Conservation (phyloP, 2,797 vertebrate species). For the Macroramphosus scolopax region DNA sequence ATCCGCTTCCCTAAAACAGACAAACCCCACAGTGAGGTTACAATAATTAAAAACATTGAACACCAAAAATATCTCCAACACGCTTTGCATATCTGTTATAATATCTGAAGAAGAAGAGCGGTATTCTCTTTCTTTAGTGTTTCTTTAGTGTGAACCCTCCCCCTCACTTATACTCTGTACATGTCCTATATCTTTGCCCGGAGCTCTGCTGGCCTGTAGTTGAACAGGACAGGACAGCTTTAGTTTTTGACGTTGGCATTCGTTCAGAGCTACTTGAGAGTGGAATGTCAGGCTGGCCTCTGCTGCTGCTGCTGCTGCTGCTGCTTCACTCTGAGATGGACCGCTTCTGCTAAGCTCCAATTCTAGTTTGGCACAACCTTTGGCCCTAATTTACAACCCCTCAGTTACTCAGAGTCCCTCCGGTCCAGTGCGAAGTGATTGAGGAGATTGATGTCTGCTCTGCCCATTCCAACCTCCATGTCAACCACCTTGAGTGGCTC, state of each 20-base stretch:
- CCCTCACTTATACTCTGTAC: not conserved
- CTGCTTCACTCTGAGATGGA: slow-evolving; percentile 7
- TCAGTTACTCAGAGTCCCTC: slow-evolving; percentile 24
- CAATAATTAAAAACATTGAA: no score
- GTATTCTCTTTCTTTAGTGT: no score
- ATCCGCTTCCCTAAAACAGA: no score
- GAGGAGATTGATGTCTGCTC: slow-evolving; percentile 38
- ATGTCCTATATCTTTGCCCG: slow-evolving; percentile 7
- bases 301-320: slow-evolving; percentile 18
- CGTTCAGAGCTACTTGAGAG: slow-evolving; percentile 30
- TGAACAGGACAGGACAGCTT: slow-evolving; percentile 22
- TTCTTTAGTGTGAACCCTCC: slow-evolving; percentile 17
- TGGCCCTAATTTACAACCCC: slow-evolving; percentile 52
- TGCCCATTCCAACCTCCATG: no score
- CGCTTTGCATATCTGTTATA: no score
- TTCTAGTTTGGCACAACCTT: slow-evolving; percentile 57
- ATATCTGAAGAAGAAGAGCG: no score
- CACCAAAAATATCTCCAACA: no score
- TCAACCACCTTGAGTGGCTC: slow-evolving; percentile 50
- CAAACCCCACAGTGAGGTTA: no score
- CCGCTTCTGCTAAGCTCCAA: slow-evolving; percentile 26
- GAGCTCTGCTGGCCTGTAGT: slow-evolving; percentile 17
- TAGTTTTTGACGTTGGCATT: slow-evolving; percentile 29
- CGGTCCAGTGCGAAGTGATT: slow-evolving; percentile 30
- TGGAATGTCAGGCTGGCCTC: slow-evolving; percentile 30